These are phyloP conservation scores for Synergus itoensis DNA, from an alignment of 2,888 invertebrate genomes.

Conservation along the genomic window DNA sequence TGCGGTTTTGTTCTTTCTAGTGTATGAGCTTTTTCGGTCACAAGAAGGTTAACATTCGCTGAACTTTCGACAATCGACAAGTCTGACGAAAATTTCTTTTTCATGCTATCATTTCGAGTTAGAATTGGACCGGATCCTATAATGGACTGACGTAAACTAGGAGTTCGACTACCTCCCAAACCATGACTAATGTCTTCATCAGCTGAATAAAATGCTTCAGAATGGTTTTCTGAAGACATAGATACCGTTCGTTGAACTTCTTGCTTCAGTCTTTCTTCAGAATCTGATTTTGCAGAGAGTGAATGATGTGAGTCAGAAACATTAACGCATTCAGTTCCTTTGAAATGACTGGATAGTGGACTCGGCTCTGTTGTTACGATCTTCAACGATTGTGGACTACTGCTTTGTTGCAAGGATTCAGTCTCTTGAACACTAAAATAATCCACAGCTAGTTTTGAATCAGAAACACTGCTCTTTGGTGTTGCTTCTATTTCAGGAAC, in stretches of 20 bases:
- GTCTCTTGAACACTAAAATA: constrained; percentile 80
- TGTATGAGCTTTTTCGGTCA: constrained; percentile 74
- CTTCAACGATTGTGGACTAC: constrained; percentile 70
- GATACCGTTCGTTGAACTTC: constrained; percentile 91
- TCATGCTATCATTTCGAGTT: constrained; percentile 76
- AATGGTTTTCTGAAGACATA: constrained; percentile 93
- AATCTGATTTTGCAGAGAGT: constrained; percentile 80
- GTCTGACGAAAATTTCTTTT: constrained; percentile 81
- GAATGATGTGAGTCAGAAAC: constrained; percentile 86
- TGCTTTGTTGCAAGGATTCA: constrained; percentile 68
- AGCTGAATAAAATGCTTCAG: constrained; percentile 95
- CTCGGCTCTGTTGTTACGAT: constrained; percentile 66
- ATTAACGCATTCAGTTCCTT: constrained; percentile 79
- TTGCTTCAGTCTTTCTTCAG: constrained; percentile 81
- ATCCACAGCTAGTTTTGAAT: constrained; percentile 90
- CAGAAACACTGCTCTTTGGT: constrained; percentile 92
- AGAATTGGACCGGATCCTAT: constrained; percentile 80
- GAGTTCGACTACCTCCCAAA: constrained; percentile 82
- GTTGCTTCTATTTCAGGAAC: constrained; percentile 78
- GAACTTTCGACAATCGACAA: constrained; percentile 79
- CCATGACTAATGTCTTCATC: constrained; percentile 89
- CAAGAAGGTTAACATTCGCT: constrained; percentile 61
- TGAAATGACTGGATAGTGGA: constrained; percentile 69
- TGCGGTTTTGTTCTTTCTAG: constrained; percentile 71
- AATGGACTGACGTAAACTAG: constrained; percentile 85